Evolutionary conservation across 2,113 vertebrate genomes (phyloP), one percentile per base, ranked within the genome.

Genomic region (Scortum barcoo): DNA sequence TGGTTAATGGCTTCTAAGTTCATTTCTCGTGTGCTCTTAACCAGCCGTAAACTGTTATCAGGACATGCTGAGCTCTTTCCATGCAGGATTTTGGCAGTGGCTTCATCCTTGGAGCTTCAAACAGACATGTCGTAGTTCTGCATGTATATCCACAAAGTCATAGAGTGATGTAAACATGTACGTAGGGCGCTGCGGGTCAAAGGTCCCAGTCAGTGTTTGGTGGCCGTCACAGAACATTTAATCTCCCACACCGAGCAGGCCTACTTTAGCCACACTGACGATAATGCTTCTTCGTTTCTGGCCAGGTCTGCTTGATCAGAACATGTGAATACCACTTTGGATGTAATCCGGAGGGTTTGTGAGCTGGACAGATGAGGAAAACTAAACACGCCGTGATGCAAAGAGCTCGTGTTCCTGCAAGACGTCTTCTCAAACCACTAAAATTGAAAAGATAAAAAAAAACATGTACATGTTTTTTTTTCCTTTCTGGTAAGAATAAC

Each of bases 401-500:
- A 78, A 70, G 44, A 36, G 51, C 58, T 72, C 61, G 44, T 61
- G 33, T 68, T 72, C 81, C 76, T 60, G n/a, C 36, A 10, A 72
- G 36, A 66, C 1, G 78, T 83, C 65, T 53, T 70, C 77, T 94
- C 88, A 95, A 71, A 95, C 94, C 89, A 94, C 94, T 94, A 81
- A 73, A 89, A 92, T 62, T n/a, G 33, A 87, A 66, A 76, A 4
- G 60, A 26, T 33, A 67, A 40, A n/a, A n/a, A n/a, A n/a, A n/a
- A 62, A 54, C 0, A 50, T 2, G 3, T n/a, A n/a, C 16, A 17
- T 6, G 48, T 57, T 8, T n/a, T 33, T 20, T 13, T 42, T 65
- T 33, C 17, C 36, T 17, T 36, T 36, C 33, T 36, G 33, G 1
- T 7, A 16, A 54, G 0, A 20, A 38, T 24, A 3, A 58, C 48